These are phyloP conservation scores for Lissonota sp. DNA, from an alignment of 2,888 invertebrate species.

Conservation along the genomic window DNA sequence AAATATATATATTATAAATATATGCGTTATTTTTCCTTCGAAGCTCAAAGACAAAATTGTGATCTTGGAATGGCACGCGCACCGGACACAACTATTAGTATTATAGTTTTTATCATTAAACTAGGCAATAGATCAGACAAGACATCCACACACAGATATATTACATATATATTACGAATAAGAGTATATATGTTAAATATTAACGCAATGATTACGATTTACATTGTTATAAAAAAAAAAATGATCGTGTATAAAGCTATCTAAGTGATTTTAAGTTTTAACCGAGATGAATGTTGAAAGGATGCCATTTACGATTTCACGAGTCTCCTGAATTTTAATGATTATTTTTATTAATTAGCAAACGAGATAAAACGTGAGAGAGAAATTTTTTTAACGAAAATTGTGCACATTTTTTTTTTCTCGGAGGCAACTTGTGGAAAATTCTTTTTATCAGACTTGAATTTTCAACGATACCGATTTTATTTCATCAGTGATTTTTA, in stretches of 20 bases:
- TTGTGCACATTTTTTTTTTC: slow-evolving; percentile 43
- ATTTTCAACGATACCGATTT: slow-evolving; percentile 57
- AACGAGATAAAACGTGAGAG: slow-evolving; percentile 54
- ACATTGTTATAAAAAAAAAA: slow-evolving; percentile 79
- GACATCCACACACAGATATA: slow-evolving; percentile 76
- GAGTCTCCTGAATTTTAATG: slow-evolving; percentile 73
- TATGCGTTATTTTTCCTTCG: slow-evolving; percentile 22
- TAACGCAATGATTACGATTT: slow-evolving; percentile 83
- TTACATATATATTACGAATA: slow-evolving; percentile 80
- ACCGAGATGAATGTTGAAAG: slow-evolving; percentile 79
- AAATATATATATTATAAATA: slow-evolving; percentile 5
- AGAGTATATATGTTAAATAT: slow-evolving; percentile 83
- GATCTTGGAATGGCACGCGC: slow-evolving; percentile 66
- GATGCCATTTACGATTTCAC: slow-evolving; percentile 81
- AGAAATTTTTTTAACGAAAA: slow-evolving; percentile 9
- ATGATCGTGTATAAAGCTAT: slow-evolving; percentile 84
- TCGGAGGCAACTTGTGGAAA: not conserved
- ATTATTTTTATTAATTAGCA: slow-evolving; percentile 67
- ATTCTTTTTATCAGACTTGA: slow-evolving; percentile 43
- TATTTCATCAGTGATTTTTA: slow-evolving; percentile 61
- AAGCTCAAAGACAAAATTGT: slow-evolving; percentile 35
- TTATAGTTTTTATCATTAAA: slow-evolving; percentile 82
- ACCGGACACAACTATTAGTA: slow-evolving; percentile 80
- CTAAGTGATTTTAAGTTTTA: slow-evolving; percentile 83
- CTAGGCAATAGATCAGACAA: slow-evolving; percentile 80